Conservation (phyloP, 2,797 vertebrate species). For the Eutrigla gurnardus region DNA sequence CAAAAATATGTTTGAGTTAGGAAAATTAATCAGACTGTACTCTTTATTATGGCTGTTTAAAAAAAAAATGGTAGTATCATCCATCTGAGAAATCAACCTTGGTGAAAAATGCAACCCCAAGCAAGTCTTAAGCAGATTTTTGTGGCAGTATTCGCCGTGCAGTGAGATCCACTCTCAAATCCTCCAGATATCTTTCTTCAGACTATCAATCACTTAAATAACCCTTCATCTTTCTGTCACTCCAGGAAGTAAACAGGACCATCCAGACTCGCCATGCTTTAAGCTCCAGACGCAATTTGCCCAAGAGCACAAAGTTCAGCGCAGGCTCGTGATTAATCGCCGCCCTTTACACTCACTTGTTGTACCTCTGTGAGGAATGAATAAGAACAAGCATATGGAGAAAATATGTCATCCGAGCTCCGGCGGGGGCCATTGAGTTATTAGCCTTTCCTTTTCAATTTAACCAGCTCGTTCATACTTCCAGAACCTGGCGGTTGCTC, state of each 20-base stretch:
- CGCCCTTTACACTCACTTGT: constrained; percentile 42
- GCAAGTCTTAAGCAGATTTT: constrained; percentile 24
- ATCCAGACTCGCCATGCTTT: constrained; percentile 39
- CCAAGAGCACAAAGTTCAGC: constrained; percentile 32
- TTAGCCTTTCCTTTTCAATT: constrained; percentile 68
- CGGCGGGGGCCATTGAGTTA: constrained; percentile 61
- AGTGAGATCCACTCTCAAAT: constrained; percentile 41
- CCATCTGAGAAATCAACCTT: constrained; percentile 12
- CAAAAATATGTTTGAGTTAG: not conserved
- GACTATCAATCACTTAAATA: constrained; percentile 31
- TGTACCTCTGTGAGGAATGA: constrained; percentile 58
- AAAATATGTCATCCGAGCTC: constrained; percentile 49
- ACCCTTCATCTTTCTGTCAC: constrained; percentile 18
- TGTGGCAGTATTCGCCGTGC: constrained; percentile 25
- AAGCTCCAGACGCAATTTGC: constrained; percentile 43
- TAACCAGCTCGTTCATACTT: constrained; percentile 42
- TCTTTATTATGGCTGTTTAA: constrained; percentile 17
- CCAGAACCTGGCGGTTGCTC: constrained; percentile 24
- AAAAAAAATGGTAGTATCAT: constrained; percentile 1
- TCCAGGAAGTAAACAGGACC: constrained; percentile 47
- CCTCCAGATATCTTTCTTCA: constrained; percentile 17
- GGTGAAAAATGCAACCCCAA: not conserved
- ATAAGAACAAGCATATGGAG: constrained; percentile 47
- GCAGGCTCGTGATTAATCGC: constrained; percentile 55
- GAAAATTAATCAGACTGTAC: not conserved